phyloP scores from a whole-genome alignment of 1,140 invertebrate genomes.

The Bombus haemorrhoidalis region DNA sequence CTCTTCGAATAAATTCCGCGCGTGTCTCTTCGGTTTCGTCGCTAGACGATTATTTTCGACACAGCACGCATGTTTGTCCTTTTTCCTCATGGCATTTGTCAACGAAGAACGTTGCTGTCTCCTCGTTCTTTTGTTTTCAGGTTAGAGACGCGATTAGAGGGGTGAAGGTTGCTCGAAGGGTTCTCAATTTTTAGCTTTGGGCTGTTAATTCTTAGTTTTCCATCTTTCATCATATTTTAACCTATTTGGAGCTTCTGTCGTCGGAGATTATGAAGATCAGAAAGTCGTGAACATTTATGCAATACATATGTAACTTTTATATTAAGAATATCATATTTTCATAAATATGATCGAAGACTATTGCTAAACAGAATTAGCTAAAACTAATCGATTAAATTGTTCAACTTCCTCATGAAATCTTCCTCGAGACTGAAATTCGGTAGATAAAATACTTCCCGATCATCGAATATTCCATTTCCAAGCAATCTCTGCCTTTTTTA shows the following conservation, averaged over 20 bases:
- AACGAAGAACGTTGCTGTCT: neutral
- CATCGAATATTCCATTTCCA: neutral
- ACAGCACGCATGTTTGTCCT: neutral
- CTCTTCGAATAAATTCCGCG: conserved; percentile 27
- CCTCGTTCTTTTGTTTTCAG: neutral
- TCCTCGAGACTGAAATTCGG: too few relatives aligned
- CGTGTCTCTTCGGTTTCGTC: neutral
- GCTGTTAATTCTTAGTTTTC: neutral
- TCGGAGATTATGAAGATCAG: neutral
- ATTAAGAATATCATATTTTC: neutral
- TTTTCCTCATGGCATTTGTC: neutral
- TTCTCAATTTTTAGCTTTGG: neutral
- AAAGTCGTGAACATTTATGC: too few relatives aligned
- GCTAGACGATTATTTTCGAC: conserved; percentile 29
- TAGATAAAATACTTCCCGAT: neutral
- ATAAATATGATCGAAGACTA: neutral
- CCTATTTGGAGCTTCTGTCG: neutral
- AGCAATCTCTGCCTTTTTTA: neutral
- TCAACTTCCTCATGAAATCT: too few relatives aligned
- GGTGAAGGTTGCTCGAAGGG: neutral
- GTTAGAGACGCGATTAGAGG: neutral
- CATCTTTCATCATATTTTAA: neutral
- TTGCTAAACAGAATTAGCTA: neutral
- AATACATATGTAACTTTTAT: too few relatives aligned
- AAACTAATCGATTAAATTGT: neutral